These are phyloP conservation scores for Neocloeon triangulifer DNA, from an alignment of 1,140 invertebrate species.

Conservation along the genomic window DNA sequence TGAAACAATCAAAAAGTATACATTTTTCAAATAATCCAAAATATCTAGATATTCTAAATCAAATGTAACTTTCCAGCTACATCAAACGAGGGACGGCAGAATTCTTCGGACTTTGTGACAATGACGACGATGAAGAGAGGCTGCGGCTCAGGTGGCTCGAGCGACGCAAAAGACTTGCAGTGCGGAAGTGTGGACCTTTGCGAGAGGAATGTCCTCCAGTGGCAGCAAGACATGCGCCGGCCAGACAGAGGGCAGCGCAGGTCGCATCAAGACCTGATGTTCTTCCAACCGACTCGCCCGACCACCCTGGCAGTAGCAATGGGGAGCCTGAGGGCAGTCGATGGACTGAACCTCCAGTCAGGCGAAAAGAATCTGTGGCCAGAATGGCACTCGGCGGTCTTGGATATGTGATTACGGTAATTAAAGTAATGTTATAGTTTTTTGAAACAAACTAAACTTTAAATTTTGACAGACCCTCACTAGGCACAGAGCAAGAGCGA, in stretches of 20 bases:
- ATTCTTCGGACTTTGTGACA: conserved; percentile 55
- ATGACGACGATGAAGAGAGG: conserved; percentile 41
- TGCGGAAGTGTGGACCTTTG: conserved; percentile 38
- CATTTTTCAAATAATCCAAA: too few relatives aligned
- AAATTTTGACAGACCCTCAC: conserved; percentile 27
- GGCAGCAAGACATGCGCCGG: conserved; percentile 8
- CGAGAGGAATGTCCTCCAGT: conserved; percentile 26
- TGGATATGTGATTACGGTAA: conserved; percentile 45
- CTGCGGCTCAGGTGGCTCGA: conserved; percentile 51
- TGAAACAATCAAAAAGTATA: conserved; percentile 14
- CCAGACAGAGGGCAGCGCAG: conserved; percentile 9
- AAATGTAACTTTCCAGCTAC: conserved; percentile 20
- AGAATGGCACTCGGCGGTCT: conserved; percentile 38
- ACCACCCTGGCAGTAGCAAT: conserved; percentile 13
- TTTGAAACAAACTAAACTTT: neutral
- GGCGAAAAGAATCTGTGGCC: conserved; percentile 41
- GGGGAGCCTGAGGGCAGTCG: conserved; percentile 9
- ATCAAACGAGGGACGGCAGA: conserved; percentile 52
- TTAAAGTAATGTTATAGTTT: conserved; percentile 17
- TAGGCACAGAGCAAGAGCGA: conserved; percentile 18
- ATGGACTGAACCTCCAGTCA: conserved; percentile 14
- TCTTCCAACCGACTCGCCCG: conserved; percentile 13
- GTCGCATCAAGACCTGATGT: conserved; percentile 16
- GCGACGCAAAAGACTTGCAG: conserved; percentile 44
- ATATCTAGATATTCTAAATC: too few relatives aligned